Base-by-base conservation (phyloP, 2,888 invertebrate genomes). In the Erynnis tages region DNA sequence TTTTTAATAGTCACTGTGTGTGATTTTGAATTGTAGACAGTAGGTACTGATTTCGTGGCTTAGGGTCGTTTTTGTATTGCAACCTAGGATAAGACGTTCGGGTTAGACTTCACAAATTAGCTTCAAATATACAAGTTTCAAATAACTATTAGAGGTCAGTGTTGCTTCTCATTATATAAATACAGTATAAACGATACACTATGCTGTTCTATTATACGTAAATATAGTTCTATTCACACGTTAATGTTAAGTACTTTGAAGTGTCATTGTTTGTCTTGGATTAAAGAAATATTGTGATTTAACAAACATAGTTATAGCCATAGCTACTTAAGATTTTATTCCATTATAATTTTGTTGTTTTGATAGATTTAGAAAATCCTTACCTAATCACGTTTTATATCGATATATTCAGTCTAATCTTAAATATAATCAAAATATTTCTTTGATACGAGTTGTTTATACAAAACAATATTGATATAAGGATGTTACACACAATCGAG, bases 201-300 rank as follows among this genome's bases (percentile, higher is more conserved):
- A 83, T 82, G 82, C 83, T 83, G 79, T 86, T 86, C 77, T 76
- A 70, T 75, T 71, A 87, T 87, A 88, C 88, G 87, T 88, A 87
- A 86, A 61, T 52, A 80, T 84, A 85, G 83, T 83, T 83, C 76
- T 76, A 84, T 73, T 76, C 82, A 85, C 85, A 79, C 76, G 76
- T 77, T 82, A 82, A 80, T 73, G 61, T 65, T 86, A 85, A 84
- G 84, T 70, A 71, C 72, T 70, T 50, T 35, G 71, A 71, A 75
- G 80, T 70, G 62, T 71, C 74, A 80, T 79, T 79, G 82, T 43
- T 35, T 25, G 29, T 43, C 50, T 50, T 43, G 50, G 19, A 50
- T 50, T 43, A 43, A 50, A 50, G 50, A 50, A 50, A 50, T 50
- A 43, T 50, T 43, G 27, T 50, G 50, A 43, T 27, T 50, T 17